These are phyloP conservation scores for Rallus crepitans DNA, from an alignment of 2,797 vertebrate species.

Conservation along the genomic window DNA sequence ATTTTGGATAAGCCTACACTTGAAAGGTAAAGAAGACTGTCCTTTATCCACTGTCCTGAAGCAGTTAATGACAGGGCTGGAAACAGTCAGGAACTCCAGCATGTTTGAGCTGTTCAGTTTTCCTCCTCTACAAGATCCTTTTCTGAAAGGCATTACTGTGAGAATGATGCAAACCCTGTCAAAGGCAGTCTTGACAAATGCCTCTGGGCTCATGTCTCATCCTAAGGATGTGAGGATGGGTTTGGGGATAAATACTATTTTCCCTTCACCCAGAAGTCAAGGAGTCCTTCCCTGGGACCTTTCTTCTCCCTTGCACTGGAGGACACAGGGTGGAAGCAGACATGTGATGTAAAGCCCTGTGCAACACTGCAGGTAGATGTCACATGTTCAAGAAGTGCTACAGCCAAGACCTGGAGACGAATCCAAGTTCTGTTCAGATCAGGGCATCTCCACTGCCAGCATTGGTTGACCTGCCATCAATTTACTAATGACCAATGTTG, in stretches of 20 bases:
- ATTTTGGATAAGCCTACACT: background rate
- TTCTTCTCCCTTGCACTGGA: background rate
- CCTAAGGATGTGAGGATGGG: background rate
- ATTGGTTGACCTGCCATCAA: background rate
- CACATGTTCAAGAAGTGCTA: accelerated
- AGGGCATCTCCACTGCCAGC: background rate
- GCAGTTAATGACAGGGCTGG: background rate
- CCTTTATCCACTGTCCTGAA: background rate
- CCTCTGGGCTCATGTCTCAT: background rate
- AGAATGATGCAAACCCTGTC: background rate
- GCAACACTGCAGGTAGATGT: background rate
- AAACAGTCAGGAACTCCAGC: background rate
- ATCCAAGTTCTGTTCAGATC: accelerated
- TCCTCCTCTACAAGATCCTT: background rate
- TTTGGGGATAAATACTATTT: background rate
- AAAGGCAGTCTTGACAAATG: background rate
- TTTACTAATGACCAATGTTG: background rate
- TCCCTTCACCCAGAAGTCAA: background rate
- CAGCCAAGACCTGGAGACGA: background rate
- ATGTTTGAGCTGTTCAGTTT: background rate
- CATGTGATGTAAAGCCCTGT: background rate
- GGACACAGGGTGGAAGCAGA: background rate
- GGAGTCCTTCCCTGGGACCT: background rate
- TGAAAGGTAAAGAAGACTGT: background rate
- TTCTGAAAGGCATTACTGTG: background rate